These are phyloP conservation scores for Falco peregrinus DNA, from an alignment of 2,797 vertebrate genomes.

Conservation along the genomic window DNA sequence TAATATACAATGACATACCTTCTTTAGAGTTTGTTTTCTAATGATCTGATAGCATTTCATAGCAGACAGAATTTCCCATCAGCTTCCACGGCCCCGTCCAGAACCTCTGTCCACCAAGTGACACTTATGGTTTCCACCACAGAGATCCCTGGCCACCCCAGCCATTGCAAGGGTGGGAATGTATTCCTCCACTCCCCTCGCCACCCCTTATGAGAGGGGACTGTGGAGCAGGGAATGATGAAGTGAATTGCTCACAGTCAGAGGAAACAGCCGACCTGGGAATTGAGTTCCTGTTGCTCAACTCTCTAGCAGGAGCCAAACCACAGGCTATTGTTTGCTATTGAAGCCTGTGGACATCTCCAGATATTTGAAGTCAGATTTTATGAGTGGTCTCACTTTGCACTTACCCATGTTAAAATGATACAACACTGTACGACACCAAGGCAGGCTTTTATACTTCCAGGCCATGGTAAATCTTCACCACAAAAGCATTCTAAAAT, in stretches of 20 bases:
- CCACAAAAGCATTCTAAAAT: background rate
- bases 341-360: background rate
- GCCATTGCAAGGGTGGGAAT: background rate
- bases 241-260: background rate
- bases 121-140: rapidly evolving
- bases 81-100: background rate
- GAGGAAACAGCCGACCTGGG: background rate
- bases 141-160: background rate
- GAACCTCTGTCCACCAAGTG: background rate
- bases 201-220: rapidly evolving
- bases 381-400: background rate
- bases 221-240: background rate
- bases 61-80: background rate
- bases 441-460: background rate
- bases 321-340: background rate
- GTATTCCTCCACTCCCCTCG: background rate
- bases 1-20: background rate
- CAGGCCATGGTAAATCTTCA: background rate
- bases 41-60: background rate
- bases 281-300: background rate
- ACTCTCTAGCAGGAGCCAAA: background rate
- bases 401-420: background rate
- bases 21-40: background rate
- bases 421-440: background rate
- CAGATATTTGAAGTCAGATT: constrained; percentile 11